Evolutionary conservation across 2,797 vertebrate species (phyloP).

Genomic region (Pogoniulus pusillus): DNA sequence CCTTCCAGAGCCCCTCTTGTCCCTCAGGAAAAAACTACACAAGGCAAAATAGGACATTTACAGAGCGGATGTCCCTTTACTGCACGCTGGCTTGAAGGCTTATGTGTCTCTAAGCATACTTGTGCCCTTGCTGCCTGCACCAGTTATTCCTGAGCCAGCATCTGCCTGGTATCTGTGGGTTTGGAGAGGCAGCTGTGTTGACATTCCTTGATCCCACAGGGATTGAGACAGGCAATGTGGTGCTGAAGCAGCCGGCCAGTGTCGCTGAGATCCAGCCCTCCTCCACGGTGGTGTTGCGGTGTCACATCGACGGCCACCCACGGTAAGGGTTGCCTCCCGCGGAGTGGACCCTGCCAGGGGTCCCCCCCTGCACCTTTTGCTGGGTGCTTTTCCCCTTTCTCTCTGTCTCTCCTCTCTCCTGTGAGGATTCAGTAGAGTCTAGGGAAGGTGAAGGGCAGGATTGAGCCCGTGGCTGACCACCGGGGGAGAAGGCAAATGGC

Average conservation of each 20-base stretch:
- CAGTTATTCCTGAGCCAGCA: neutral
- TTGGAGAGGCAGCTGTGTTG: neutral
- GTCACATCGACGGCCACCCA: constrained; percentile 94
- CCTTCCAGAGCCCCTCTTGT: neutral
- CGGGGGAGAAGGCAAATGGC: constrained; percentile 40
- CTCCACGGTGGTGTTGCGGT: constrained; percentile 85
- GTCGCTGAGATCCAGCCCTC: constrained; percentile 88
- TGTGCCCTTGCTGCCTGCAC: neutral
- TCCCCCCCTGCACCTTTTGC: neutral
- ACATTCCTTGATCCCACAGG: constrained; percentile 74
- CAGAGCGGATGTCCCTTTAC: neutral
- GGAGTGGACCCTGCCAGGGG: neutral
- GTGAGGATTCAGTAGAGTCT: constrained; percentile 36
- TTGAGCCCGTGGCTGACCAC: constrained; percentile 49
- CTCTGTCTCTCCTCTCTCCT: constrained; percentile 38
- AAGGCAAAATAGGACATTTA: neutral
- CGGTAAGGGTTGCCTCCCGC: constrained; percentile 81
- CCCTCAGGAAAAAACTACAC: neutral
- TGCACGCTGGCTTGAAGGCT: neutral
- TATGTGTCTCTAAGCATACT: neutral
- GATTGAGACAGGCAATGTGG: constrained; percentile 91
- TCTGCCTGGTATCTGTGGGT: neutral
- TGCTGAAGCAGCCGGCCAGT: constrained; percentile 86
- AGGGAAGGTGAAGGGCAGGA: constrained; percentile 54
- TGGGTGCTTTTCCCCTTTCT: neutral